Base-by-base conservation (phyloP, 2,888 invertebrate species). In the Agonum fuliginosum region DNA sequence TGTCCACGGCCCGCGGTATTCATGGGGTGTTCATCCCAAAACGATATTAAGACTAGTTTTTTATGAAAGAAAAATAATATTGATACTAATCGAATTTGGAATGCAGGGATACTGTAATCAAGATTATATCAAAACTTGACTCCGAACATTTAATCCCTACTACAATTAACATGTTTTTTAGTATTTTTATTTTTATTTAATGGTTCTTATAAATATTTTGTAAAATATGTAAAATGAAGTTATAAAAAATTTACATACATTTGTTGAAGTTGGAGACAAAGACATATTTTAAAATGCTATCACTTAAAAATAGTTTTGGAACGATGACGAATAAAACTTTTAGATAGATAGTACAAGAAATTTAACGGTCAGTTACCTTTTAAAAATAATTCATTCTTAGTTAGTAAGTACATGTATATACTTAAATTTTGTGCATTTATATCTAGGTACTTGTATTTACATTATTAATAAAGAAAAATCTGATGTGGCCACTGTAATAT, bases 11-110 rank as follows among this genome's bases (percentile, higher is more conserved):
- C n/a, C n/a, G 8, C 62, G 20, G 10, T 62, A 73, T 58, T n/a
- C 73, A 73, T n/a, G 74, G 74, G 74, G 62, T 27, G 24, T 62
- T 51, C 46, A 62, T 62, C 17, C 54, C 62, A 30, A 27, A 54
- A 54, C 12, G 0, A 19, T 6, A 46, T 46, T 46, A 46, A 46
- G 48, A 70, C 70, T 43, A 27, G 70, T 75, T 67, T 75, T 75
- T 67, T 20, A 17, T 41, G 17, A 10, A 30, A 34, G 67, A 67
- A 48, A 62, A 43, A 27, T 1, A 43, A 62, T 27, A 34, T 73
- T 43, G 62, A 65, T 65, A 20, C 8, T 74, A 65, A 58, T 74
- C 41, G 14, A 19, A 41, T 24, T 14, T 41, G 73, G 73, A 73
- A 62, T 73, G 62, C 34, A 20, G 22, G n/a, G 58, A 22, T 30